Conservation (phyloP, 1,140 invertebrate species). For the Lordiphosa mommai region DNA sequence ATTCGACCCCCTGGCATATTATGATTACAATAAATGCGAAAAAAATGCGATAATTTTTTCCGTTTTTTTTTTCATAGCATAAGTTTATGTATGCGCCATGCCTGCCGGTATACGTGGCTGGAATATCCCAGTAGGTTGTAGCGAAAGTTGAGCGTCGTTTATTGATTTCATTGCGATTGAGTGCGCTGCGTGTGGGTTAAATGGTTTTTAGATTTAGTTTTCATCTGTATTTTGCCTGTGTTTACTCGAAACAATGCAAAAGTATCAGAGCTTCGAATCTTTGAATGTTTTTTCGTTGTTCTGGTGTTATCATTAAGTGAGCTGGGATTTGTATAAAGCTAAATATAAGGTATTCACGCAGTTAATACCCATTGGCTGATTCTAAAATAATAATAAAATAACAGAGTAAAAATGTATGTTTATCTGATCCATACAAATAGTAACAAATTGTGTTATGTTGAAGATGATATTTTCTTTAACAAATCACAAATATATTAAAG, state of each 20-base stretch:
- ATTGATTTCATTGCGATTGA: conserved; percentile 46
- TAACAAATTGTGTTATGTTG: no score
- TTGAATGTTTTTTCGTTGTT: no score
- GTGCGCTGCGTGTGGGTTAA: conserved; percentile 18
- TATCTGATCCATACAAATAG: no score
- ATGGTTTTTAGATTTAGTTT: conserved; percentile 22
- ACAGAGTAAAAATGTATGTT: no score
- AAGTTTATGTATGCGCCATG: conserved; percentile 30
- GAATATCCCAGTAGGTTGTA: conserved; percentile 31
- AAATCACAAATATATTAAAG: no score
- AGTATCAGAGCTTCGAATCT: no score
- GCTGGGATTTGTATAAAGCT: no score
- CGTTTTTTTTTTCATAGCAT: conserved; percentile 48
- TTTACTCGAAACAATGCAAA: not conserved
- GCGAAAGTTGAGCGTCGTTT: conserved; percentile 6
- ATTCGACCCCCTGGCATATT: conserved; percentile 17
- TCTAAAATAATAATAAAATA: no score
- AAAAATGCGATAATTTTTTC: conserved; percentile 58
- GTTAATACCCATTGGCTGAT: no score
- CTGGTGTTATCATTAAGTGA: no score
- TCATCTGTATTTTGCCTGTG: not conserved
- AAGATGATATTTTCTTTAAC: no score
- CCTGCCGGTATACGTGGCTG: conserved; percentile 27
- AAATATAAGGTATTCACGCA: no score
- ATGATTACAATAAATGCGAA: conserved; percentile 54